Base-by-base conservation (phyloP, 2,797 vertebrate species). In the Cuculus canorus region DNA sequence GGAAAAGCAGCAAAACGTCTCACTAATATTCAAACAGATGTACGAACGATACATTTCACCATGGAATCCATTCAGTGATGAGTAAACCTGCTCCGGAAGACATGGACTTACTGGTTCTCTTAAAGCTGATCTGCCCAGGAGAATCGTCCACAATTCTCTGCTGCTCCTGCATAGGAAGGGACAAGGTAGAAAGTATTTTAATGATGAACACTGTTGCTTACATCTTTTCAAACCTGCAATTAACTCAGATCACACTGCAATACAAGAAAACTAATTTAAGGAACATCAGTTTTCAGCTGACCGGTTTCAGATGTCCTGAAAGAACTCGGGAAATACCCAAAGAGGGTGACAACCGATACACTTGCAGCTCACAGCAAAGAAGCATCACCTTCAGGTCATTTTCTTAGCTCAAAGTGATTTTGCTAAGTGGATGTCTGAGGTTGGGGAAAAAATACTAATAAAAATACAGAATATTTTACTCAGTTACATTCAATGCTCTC, bases 101-200 rank as follows among this genome's bases (percentile, higher is more conserved):
- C 52, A 53, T 2, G 3, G 17, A 98, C 98, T 97, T 98, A 99
- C 99, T 90, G 98, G 98, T 94, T 99, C 99, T 97, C 99, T 98
- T 73, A 99, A 95, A 57, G 99, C 98, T 60, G 99, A 99, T 96
- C 99, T 98, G 82, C 99, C 99, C 80, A 99, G 95, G 48, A 99
- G 96, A 96, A 99, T 99, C 64, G 99, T 99, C 99, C 99, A 99
- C 82, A 99, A 96, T 95, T 99, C 99, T 95, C 99, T 98, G 96
- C 98, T 99, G 97, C 99, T 99, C 97, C 99, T 99, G 70, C 35
- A 93, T 88, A 76, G 41, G 43, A 70, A 95, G 27, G 35, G 14
- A 89, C 96, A 95, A 56, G 10, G 69, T 52, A 32, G 7, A 80
- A 30, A 87, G 70, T 13, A 77, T 77, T 95, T 91, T 90, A 66